A percentile compares a stretch with the other conserved stretches of the same genome.
Conservation (phyloP, 1,140 invertebrate species). For the Tribolium madens region DNA sequence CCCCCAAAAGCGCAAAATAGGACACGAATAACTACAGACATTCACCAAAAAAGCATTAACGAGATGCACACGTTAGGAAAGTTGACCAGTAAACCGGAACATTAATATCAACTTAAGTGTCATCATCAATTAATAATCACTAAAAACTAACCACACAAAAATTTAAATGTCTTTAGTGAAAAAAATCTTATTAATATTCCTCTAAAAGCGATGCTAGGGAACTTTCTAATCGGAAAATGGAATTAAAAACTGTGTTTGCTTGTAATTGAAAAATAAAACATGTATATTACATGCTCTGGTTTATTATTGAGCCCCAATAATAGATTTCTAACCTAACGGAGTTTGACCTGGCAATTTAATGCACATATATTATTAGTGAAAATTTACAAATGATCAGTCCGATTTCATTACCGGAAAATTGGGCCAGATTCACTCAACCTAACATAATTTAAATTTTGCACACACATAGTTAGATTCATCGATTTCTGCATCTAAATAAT, state of each 20-base stretch:
- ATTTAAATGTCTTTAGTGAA: not conserved
- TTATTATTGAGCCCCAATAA: constrained; percentile 2
- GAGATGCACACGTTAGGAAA: constrained; percentile 10
- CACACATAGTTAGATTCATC: not conserved
- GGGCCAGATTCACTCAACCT: not conserved
- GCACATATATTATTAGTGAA: not conserved
- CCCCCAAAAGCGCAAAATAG: constrained; percentile 29
- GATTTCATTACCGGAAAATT: not conserved
- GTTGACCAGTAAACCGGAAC: constrained; percentile 20
- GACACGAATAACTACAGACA: constrained; percentile 9
- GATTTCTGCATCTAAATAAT: not conserved
- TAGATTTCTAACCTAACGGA: not conserved
- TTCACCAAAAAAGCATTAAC: constrained; percentile 27
- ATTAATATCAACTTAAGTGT: constrained; percentile 18
- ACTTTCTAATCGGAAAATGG: constrained; percentile 14
- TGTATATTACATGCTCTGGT: not conserved
- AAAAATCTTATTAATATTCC: constrained; percentile 7
- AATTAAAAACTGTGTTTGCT: not conserved
- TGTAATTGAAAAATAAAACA: constrained; percentile 11
- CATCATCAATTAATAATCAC: constrained; percentile 35
- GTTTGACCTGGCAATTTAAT: constrained; percentile 1
- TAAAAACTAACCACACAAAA: constrained; percentile 1
- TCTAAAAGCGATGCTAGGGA: not conserved
- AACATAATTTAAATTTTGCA: not conserved
- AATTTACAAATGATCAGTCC: not conserved